Evolutionary conservation across 2,888 invertebrate species (phyloP), one percentile per base, ranked within the genome.

Genomic region (Drosophila tanythrix): DNA sequence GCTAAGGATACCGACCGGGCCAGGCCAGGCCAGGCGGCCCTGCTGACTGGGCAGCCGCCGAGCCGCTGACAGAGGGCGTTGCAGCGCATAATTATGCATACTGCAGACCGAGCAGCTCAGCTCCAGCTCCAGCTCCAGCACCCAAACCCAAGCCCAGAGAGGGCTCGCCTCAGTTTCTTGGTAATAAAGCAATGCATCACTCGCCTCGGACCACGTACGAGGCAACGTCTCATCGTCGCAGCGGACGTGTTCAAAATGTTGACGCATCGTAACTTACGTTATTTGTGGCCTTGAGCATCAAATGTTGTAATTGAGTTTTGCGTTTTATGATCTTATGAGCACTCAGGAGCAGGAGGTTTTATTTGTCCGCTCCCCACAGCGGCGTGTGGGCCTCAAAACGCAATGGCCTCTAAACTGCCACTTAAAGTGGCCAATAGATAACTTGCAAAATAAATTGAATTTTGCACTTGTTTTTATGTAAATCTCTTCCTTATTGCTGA

Each of bases 131-230:
- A 51, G 29, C 35, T 4, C 11, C 35, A 55, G 35, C 36, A 57
- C 21, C 21, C 48, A 11, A 38, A 27, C n/a, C 29, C 33, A 46
- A 29, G 33, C 21, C 52, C 59, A 67, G 53, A 53, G 35, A 65
- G 62, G 60, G 51, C 60, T 74, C 63, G 61, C 60, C 70, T 69
- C 64, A 83, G 57, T 75, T 84, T 79, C 65, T 76, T 74, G 88
- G 88, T 86, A 90, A 91, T 91, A 91, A 90, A 90, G 91, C 80
- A 80, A 91, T 91, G 90, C 81, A 90, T 90, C 91, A 90, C 80
- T 79, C 31, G 57, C 13, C 40, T 50, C 50, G 25, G 55, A 70
- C 70, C 72, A 52, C 29, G 43, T 29, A 50, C 51, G 50, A 38
- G 61, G 36, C 53, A 55, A 43, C 51, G 43, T 56, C 70, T 46